Conservation (phyloP, 2,797 vertebrate species). For the Scyliorhinus canicula region DNA sequence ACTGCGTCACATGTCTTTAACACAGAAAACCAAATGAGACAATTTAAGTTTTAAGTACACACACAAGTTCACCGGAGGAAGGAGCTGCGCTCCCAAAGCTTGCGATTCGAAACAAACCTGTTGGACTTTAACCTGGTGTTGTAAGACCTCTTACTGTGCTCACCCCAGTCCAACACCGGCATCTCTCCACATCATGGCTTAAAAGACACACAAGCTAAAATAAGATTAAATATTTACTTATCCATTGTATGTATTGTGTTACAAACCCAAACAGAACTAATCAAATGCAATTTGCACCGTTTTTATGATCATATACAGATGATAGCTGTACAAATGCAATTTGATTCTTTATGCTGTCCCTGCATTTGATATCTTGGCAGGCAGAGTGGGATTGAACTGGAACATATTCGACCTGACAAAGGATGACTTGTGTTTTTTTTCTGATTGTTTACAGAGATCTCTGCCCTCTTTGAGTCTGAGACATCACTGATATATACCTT, state of each 20-base stretch:
- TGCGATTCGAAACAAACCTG: no score
- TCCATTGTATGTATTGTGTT: background rate
- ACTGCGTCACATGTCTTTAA: no score
- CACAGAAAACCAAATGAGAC: no score
- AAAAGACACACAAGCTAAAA: background rate
- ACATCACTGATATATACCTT: constrained; percentile 75
- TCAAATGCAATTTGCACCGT: background rate
- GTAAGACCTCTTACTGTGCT: no score
- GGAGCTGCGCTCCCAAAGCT: no score
- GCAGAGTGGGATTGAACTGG: background rate
- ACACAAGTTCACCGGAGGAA: no score
- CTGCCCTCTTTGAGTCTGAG: constrained; percentile 72
- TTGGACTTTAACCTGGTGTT: no score
- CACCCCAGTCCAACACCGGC: no score
- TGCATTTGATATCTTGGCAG: background rate
- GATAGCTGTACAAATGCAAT: background rate
- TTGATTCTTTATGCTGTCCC: background rate
- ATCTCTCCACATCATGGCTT: no score
- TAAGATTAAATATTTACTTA: background rate
- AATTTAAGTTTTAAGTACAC: no score
- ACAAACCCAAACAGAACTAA: background rate
- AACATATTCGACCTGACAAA: background rate
- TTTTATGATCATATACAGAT: background rate
- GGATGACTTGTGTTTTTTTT: background rate
- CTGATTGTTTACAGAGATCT: constrained; percentile 69